A percentile compares a stretch with the other conserved stretches of the same genome.
These are phyloP conservation scores for Ranitomeya imitator DNA, from an alignment of 2,113 vertebrate genomes.

Conservation along the genomic window DNA sequence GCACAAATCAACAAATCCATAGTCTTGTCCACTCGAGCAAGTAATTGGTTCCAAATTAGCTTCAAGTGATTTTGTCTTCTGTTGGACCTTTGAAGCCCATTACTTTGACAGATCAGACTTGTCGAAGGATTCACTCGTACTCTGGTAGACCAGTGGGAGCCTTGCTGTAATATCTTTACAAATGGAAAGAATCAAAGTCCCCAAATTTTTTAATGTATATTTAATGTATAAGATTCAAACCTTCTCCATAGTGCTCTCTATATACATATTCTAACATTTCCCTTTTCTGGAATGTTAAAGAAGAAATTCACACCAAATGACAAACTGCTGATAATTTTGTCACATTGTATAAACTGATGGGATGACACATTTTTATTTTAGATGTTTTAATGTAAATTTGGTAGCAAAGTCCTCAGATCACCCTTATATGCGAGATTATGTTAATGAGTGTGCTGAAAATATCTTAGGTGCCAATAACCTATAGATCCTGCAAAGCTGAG, in stretches of 20 bases:
- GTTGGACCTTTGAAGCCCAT: too few species aligned
- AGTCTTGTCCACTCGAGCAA: background rate
- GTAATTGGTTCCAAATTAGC: too few species aligned
- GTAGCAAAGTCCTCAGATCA: background rate
- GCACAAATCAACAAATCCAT: too few species aligned
- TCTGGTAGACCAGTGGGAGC: too few species aligned
- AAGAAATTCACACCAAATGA: background rate
- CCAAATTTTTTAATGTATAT: too few species aligned
- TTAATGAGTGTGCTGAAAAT: slow-evolving; percentile 17
- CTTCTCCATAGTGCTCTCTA: background rate
- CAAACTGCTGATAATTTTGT: background rate
- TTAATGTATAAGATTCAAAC: too few species aligned
- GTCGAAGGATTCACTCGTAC: too few species aligned
- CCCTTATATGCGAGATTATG: background rate
- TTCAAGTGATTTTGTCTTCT: too few species aligned
- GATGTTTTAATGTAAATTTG: slow-evolving; percentile 8
- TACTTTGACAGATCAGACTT: too few species aligned
- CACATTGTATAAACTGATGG: background rate
- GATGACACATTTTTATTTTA: background rate
- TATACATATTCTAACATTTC: background rate
- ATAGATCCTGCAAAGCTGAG: background rate
- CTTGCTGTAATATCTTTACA: too few species aligned
- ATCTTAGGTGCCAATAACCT: background rate
- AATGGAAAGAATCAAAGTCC: too few species aligned
- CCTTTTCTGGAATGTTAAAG: background rate